Evolutionary conservation across 1,140 invertebrate genomes (phyloP).

Genomic region (Geopemphigus sp.): DNA sequence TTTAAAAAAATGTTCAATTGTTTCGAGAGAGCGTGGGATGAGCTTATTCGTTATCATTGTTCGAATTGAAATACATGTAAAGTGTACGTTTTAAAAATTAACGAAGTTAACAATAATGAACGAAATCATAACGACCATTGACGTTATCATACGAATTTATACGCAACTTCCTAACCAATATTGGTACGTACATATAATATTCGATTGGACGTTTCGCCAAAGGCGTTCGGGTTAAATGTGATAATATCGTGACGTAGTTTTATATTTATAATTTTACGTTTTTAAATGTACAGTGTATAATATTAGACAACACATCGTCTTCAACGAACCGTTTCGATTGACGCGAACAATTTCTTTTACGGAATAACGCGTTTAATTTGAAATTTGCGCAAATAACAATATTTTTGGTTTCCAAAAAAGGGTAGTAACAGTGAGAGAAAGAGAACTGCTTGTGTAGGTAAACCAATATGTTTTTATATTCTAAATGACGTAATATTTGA

Average conservation of each 20-base stretch:
- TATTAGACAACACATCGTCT: neutral
- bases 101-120: neutral
- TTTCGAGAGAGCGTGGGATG: constrained; percentile 37
- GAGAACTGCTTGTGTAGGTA: neutral
- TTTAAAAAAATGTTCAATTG: constrained; percentile 26
- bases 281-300: neutral
- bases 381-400: constrained; percentile 32
- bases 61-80: neutral
- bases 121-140: no score
- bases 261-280: constrained; percentile 11
- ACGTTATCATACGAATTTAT: neutral
- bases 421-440: neutral
- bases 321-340: neutral
- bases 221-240: neutral
- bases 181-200: no score
- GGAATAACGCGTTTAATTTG: neutral
- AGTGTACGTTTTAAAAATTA: neutral
- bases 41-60: constrained; percentile 11
- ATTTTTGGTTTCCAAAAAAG: constrained; percentile 31
- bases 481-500: neutral
- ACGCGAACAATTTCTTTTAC: neutral
- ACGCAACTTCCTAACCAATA: neutral
- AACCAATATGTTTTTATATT: neutral
- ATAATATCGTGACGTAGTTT: neutral
- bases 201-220: neutral